Evolutionary conservation across 1,140 invertebrate genomes (phyloP).

Genomic region (Cecropterus lyciades): DNA sequence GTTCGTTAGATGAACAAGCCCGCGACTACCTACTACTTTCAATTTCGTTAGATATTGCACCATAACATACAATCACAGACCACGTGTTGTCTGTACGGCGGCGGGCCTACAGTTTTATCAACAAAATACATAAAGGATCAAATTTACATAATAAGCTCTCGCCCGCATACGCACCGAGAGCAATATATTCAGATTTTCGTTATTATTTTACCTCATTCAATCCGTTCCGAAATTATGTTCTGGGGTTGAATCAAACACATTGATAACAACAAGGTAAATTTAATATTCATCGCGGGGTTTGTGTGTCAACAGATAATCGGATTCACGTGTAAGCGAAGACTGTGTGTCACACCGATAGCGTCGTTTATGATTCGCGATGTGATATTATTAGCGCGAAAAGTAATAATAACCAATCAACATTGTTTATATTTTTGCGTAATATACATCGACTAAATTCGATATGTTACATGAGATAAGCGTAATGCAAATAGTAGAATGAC

Average conservation of each 20-base stretch:
- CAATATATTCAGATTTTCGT: constrained; percentile 68
- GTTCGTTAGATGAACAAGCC: too few species aligned
- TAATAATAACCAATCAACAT: not conserved
- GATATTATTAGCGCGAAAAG: not conserved
- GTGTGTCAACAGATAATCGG: constrained; percentile 53
- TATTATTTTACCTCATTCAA: constrained; percentile 71
- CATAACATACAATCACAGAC: constrained; percentile 1
- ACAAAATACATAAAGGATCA: constrained; percentile 69
- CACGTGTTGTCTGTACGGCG: constrained; percentile 10
- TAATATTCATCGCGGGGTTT: constrained; percentile 55
- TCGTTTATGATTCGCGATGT: constrained; percentile 11
- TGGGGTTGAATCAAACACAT: constrained; percentile 52
- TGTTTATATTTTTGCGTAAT: not conserved
- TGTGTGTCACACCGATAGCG: constrained; percentile 23
- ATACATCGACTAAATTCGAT: not conserved
- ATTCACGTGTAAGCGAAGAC: constrained; percentile 39
- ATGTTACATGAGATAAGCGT: not conserved
- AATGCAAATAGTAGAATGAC: constrained; percentile 4
- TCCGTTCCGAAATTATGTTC: constrained; percentile 56
- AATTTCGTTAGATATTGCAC: not conserved
- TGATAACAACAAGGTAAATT: constrained; percentile 59
- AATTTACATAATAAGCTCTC: constrained; percentile 72
- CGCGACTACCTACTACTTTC: not conserved
- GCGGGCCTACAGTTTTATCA: constrained; percentile 64
- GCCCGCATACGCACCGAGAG: constrained; percentile 52